phyloP scores from a whole-genome alignment of 2,888 invertebrate species.

The Lasioglossum vierecki region DNA sequence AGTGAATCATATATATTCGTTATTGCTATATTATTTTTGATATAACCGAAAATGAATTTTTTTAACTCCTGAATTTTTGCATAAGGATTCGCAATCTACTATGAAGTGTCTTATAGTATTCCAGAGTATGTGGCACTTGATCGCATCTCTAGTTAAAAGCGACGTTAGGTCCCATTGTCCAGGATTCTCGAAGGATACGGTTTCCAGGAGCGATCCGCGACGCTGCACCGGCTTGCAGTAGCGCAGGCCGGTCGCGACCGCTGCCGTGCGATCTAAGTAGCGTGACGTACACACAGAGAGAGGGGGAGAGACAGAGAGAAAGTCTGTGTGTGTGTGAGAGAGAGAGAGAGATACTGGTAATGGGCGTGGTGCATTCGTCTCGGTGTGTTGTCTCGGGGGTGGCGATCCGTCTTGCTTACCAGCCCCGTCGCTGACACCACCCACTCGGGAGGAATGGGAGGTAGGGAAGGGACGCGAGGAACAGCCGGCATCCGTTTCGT shows the following conservation, averaged over 20 bases:
- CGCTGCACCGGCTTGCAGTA: neutral
- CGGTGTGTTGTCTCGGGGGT: slow-evolving; percentile 71
- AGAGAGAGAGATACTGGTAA: slow-evolving; percentile 56
- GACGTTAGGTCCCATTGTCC: neutral
- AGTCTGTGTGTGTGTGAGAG: neutral
- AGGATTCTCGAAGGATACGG: neutral
- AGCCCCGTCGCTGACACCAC: slow-evolving; percentile 76
- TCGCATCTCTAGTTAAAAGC: neutral
- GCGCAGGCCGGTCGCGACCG: neutral
- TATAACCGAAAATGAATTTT: too few species aligned
- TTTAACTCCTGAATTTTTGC: too few species aligned
- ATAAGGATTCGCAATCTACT: too few species aligned
- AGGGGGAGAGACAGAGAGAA: neutral
- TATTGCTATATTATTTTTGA: too few species aligned
- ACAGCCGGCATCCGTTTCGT: slow-evolving; percentile 1
- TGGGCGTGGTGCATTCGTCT: slow-evolving; percentile 70
- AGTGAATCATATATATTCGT: too few species aligned
- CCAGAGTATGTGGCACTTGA: neutral
- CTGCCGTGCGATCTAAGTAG: slow-evolving; percentile 48
- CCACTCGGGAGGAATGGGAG: slow-evolving; percentile 68
- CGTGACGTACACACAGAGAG: slow-evolving; percentile 50
- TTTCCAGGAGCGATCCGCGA: neutral
- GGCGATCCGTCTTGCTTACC: slow-evolving; percentile 82
- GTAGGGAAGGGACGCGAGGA: neutral
- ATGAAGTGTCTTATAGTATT: too few species aligned